Conservation (phyloP, 2,797 vertebrate genomes). For the Brachymystax lenok region DNA sequence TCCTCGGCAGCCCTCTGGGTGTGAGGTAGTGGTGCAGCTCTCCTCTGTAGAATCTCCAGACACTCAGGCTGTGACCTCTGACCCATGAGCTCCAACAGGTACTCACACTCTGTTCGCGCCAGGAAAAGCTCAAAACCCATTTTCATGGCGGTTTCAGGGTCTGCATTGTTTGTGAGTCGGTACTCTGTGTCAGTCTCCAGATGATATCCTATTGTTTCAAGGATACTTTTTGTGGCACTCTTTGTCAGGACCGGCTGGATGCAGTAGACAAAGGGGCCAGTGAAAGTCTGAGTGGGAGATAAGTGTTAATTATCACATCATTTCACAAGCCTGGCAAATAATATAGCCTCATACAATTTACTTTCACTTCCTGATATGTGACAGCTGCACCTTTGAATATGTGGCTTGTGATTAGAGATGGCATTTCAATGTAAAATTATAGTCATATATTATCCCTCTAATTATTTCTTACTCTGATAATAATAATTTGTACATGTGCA, state of each 20-base stretch:
- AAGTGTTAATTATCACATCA: not conserved
- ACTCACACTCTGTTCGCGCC: constrained; percentile 74
- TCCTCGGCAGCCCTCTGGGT: constrained; percentile 10
- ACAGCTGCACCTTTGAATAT: not conserved
- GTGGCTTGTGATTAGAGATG: not conserved
- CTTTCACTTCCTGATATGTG: not conserved
- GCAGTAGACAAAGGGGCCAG: constrained; percentile 83
- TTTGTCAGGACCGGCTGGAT: constrained; percentile 77
- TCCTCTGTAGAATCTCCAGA: constrained; percentile 53
- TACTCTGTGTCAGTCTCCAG: constrained; percentile 73
- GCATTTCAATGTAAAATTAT: not conserved
- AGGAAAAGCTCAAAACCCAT: constrained; percentile 84
- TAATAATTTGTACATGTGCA: not conserved
- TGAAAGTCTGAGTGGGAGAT: constrained; percentile 79
- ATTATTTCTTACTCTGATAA: too few relatives aligned
- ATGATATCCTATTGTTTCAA: constrained; percentile 82
- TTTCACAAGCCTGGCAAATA: constrained; percentile 3
- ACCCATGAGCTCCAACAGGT: constrained; percentile 68
- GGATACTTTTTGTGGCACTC: constrained; percentile 63
- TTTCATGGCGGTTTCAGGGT: constrained; percentile 67
- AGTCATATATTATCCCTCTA: not conserved
- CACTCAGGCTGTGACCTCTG: constrained; percentile 53
- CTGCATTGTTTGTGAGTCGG: constrained; percentile 67
- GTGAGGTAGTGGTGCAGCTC: constrained; percentile 18
- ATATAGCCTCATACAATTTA: not conserved